These are phyloP conservation scores for Heteromurus nitidus DNA, from an alignment of 2,888 invertebrate genomes.

Conservation along the genomic window DNA sequence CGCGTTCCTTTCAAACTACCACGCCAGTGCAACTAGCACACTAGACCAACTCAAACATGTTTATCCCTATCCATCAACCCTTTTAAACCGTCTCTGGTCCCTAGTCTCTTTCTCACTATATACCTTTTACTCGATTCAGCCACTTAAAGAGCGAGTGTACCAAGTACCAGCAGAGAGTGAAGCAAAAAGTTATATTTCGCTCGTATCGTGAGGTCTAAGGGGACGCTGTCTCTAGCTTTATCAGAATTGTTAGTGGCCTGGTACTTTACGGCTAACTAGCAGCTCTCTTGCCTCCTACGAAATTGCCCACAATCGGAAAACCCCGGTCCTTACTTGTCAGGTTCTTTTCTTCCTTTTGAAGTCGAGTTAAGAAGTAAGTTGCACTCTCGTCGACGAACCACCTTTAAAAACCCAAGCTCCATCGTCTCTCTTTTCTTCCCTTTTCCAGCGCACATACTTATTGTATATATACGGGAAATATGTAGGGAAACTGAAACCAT, in stretches of 20 bases:
- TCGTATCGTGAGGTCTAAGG: conserved; percentile 12
- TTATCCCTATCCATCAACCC: conserved; percentile 43
- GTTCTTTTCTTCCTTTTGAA: conserved; percentile 51
- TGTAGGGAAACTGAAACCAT: conserved; percentile 17
- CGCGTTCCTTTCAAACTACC: neutral
- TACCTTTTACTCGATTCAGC: conserved; percentile 49
- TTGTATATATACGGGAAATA: conserved; percentile 14
- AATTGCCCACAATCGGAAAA: conserved; percentile 62
- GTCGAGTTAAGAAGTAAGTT: conserved; percentile 47
- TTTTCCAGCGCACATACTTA: conserved; percentile 36
- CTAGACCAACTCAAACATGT: neutral
- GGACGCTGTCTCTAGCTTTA: conserved; percentile 28
- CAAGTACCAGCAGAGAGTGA: conserved; percentile 16
- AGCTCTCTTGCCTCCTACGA: conserved; percentile 55
- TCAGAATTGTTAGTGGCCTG: conserved; percentile 41
- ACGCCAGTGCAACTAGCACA: neutral
- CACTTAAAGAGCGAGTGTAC: conserved; percentile 39
- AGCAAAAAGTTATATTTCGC: no score
- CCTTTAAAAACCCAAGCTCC: conserved; percentile 23
- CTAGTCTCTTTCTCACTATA: neutral
- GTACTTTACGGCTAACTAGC: conserved; percentile 63
- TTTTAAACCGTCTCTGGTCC: conserved; percentile 37
- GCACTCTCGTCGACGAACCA: conserved; percentile 56
- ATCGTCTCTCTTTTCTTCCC: conserved; percentile 19
- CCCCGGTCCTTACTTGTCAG: conserved; percentile 55